Conservation (phyloP, 2,113 vertebrate genomes). For the Stegostoma tigrinum region DNA sequence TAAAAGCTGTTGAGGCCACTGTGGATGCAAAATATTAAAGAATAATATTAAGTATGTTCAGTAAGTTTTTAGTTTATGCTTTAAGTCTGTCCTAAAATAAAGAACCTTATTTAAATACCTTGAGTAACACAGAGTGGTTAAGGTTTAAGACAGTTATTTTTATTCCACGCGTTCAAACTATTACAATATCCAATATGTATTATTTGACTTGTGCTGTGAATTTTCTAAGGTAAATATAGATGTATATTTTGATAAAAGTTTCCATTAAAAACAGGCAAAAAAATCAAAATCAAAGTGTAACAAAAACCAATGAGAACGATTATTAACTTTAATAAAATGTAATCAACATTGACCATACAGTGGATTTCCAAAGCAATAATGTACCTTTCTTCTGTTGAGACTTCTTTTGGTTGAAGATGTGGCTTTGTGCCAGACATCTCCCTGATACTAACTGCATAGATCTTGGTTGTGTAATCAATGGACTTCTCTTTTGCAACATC, state of each 20-base stretch:
- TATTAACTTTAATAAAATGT: background rate
- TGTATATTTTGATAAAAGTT: background rate
- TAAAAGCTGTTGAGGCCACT: background rate
- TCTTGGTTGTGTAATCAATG: constrained; percentile 85
- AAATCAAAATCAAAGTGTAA: background rate
- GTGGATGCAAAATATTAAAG: background rate
- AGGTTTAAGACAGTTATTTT: background rate
- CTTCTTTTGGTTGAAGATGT: constrained; percentile 82
- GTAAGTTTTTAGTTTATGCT: background rate
- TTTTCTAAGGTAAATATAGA: background rate
- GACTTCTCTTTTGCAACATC: constrained; percentile 86
- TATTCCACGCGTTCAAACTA: background rate
- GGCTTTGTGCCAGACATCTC: constrained; percentile 89
- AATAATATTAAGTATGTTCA: background rate
- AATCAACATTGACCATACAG: background rate
- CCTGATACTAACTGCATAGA: constrained; percentile 83
- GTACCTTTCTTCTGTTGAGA: constrained; percentile 83
- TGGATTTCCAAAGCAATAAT: constrained; percentile 37
- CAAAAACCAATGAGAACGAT: background rate
- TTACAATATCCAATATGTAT: background rate
- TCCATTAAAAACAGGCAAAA: background rate
- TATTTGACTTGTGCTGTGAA: background rate
- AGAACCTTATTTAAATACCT: background rate
- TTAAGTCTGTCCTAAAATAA: background rate
- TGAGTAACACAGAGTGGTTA: background rate